Base-by-base conservation (phyloP, 2,113 vertebrate genomes). In the Sebastes schlegelii region DNA sequence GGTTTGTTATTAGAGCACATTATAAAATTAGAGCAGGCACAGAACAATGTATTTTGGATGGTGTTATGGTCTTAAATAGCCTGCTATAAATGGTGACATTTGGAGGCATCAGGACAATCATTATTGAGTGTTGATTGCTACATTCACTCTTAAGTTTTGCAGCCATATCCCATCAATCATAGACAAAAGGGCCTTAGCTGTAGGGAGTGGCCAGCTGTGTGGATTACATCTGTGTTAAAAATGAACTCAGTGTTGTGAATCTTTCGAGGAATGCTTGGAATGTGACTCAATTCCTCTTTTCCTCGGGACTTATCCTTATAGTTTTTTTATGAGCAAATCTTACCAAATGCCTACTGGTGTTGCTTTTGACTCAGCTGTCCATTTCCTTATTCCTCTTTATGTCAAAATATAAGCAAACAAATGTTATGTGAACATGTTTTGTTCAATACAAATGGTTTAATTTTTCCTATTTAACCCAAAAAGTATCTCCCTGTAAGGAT, bases 251-350 rank as follows among this genome's bases (percentile, higher is more conserved):
- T 61, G 55, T 68, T 85, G 16, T 16, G n/a, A 66, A 55, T 73
- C 34, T 26, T 42, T 61, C 23, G 23, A 77, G 69, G 62, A 79
- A 84, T 55, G n/a, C 10, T 62, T 62, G 26, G 62, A 77, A 77
- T 72, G 67, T 66, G n/a, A 16, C 4, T 48, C 11, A 7, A 11
- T n/a, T 40, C 3, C 12, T 51, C 21, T 7, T 49, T 14, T 74
- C 26, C n/a, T 75, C 16, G 5, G 34, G 3, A 64, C 10, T 58
- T 34, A 21, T 57, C 34, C 34, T 57, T 55, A 4, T n/a, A 52
- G 26, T n/a, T 26, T 34, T 65, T 26, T 71, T 71, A 16, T 40
- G 45, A 51, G 40, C 4, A 66, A 73, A 68, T 40, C 23, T 61
- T 60, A 43, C 34, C 21, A 14, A 74, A 57, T 45, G 1, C 52